These are phyloP conservation scores for Chesias legatella DNA, from an alignment of 2,888 invertebrate species.

Conservation along the genomic window DNA sequence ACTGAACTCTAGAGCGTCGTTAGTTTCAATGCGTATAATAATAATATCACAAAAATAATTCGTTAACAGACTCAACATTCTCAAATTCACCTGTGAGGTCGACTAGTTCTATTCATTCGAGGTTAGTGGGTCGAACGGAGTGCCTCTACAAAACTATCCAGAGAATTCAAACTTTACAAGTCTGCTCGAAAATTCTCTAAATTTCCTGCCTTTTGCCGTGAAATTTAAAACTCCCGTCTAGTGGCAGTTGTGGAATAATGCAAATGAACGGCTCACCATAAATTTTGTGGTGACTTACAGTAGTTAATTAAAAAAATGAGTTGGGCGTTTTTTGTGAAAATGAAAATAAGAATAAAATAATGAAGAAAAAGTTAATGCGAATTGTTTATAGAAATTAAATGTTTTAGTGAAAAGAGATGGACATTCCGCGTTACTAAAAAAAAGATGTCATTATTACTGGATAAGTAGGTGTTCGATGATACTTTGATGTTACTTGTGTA, in stretches of 20 bases:
- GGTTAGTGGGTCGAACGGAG: conserved; percentile 43
- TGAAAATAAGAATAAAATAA: too few relatives aligned
- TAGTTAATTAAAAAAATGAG: conserved; percentile 15
- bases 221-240: conserved; percentile 14
- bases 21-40: too few relatives aligned
- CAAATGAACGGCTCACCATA: conserved; percentile 16
- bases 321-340: too few relatives aligned
- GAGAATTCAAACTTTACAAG: conserved; percentile 30
- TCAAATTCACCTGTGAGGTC: conserved; percentile 17
- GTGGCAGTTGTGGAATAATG: conserved; percentile 15
- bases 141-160: conserved; percentile 30
- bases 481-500: too few relatives aligned
- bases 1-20: too few relatives aligned
- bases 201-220: conserved; percentile 12
- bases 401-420: too few relatives aligned
- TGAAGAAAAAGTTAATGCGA: not conserved
- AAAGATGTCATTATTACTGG: too few relatives aligned
- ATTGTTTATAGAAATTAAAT: too few relatives aligned
- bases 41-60: too few relatives aligned
- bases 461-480: too few relatives aligned
- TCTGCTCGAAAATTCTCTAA: conserved; percentile 22
- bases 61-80: too few relatives aligned
- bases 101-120: conserved; percentile 29
- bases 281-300: conserved; percentile 8
- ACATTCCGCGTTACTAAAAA: too few relatives aligned